Base-by-base conservation (phyloP, 2,888 invertebrate species). In the Limnephilus rhombicus region DNA sequence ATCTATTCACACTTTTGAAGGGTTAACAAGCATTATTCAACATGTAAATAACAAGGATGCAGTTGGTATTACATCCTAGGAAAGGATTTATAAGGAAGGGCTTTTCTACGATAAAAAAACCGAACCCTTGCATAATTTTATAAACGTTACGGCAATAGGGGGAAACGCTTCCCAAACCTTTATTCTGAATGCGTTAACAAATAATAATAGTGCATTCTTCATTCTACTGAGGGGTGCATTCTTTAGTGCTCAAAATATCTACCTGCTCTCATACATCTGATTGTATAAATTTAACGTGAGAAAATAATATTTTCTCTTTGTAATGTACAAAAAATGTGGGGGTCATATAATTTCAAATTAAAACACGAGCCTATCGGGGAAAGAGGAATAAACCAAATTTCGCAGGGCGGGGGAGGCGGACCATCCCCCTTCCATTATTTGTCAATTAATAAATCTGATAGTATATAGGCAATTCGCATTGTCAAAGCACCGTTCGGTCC, bases 211-310 rank as follows among this genome's bases (percentile, higher is more conserved):
- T 83, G 83, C 83, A 90, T 34, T 31, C 45, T 24, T 80, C 53
- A 90, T 53, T 83, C 4, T 13, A 41, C 29, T 45, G 85, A 83
- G 53, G 90, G 90, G 41, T 90, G 90, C 90, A 68, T 88, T 88
- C 41, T 86, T 41, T 37, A 37, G 31, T 29, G 83, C 9, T 41
- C 85, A 86, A 86, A 68, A 88, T 80, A 88, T 37, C 53, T 88
- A 88, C 88, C 88, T 88, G 88, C 53, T 31, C 7, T 37, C 68
- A 80, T 34, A 88, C 34, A 88, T 88, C 68, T 80, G 88, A 41
- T 88, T 68, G 34, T 34, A 88, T 37, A 31, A 9, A 68, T 88
- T 80, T 80, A 68, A 34, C 88, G 88, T 88, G 88, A 34, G 88
- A 88, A 88, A 85, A 83, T 18, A 83, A 29, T 86, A 49, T 86